Evolutionary conservation across 2,113 vertebrate species (phyloP).

Genomic region (Dromaius novaehollandiae): DNA sequence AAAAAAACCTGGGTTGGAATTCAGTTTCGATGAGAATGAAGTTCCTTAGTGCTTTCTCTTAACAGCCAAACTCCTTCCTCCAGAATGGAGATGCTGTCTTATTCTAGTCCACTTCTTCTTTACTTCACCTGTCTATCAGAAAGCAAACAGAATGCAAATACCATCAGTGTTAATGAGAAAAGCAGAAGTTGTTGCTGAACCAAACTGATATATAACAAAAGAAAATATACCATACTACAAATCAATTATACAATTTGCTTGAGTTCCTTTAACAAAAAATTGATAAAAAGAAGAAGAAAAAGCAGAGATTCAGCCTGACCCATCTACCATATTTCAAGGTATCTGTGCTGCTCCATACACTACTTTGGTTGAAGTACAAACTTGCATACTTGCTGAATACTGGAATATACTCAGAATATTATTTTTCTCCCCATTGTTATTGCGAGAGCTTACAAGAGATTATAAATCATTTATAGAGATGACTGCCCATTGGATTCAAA

Average conservation of each 20-base stretch:
- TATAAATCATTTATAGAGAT: background rate
- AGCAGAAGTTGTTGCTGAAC: background rate
- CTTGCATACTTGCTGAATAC: background rate
- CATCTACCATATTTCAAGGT: background rate
- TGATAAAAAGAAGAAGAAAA: background rate
- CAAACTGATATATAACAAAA: background rate
- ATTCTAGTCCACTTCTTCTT: rapidly evolving
- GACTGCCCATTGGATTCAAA: background rate
- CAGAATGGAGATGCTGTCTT: background rate
- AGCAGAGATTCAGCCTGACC: background rate
- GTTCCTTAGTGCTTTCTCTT: background rate
- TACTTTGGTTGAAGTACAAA: background rate
- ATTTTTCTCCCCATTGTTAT: background rate
- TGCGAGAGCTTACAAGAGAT: background rate
- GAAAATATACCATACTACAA: background rate
- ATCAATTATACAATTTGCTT: background rate
- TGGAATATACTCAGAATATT: background rate
- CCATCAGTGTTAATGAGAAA: rapidly evolving
- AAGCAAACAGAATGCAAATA: background rate
- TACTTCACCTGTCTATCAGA: background rate
- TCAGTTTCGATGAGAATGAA: background rate
- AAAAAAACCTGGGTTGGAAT: background rate
- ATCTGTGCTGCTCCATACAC: background rate
- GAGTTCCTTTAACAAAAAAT: background rate
- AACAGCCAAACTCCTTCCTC: background rate